phyloP scores from a whole-genome alignment of 2,113 vertebrate species.

The Zingel zingel region DNA sequence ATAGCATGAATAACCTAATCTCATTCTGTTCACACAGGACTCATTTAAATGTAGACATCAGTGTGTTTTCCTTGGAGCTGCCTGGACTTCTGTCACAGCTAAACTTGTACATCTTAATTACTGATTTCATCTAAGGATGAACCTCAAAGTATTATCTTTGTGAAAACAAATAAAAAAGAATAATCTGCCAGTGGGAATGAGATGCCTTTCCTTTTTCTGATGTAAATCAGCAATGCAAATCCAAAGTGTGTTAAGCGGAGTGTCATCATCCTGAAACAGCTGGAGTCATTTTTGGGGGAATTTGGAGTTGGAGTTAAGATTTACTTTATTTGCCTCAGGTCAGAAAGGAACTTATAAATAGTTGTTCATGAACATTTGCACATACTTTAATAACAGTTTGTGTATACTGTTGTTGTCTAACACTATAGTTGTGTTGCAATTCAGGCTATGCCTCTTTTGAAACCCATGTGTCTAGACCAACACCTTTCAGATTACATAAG shows the following conservation, averaged over 20 bases:
- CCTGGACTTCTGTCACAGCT: constrained; percentile 39
- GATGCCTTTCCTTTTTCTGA: constrained; percentile 20
- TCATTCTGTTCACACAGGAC: constrained; percentile 33
- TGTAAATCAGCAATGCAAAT: constrained; percentile 27
- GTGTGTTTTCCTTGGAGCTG: not conserved
- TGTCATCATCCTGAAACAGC: constrained; percentile 18
- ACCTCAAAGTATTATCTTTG: constrained; percentile 34
- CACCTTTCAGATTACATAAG: not conserved
- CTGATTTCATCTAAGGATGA: constrained; percentile 41
- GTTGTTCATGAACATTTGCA: too few species aligned
- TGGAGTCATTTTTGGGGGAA: not conserved
- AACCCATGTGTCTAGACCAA: not conserved
- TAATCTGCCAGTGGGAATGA: not conserved
- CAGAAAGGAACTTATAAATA: not conserved
- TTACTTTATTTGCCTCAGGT: not conserved
- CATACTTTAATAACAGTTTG: not conserved
- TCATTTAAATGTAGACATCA: constrained; percentile 44
- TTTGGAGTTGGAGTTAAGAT: not conserved
- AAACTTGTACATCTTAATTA: constrained; percentile 45
- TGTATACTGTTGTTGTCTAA: not conserved
- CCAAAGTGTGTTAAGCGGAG: not conserved
- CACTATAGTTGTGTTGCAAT: not conserved
- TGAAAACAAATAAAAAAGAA: not conserved
- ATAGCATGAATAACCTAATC: constrained; percentile 45
- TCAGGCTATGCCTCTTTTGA: not conserved